A percentile compares a stretch with the other conserved stretches of the same genome.
Conservation (phyloP, 2,888 invertebrate species). For the Nipponacmea schrenckii region DNA sequence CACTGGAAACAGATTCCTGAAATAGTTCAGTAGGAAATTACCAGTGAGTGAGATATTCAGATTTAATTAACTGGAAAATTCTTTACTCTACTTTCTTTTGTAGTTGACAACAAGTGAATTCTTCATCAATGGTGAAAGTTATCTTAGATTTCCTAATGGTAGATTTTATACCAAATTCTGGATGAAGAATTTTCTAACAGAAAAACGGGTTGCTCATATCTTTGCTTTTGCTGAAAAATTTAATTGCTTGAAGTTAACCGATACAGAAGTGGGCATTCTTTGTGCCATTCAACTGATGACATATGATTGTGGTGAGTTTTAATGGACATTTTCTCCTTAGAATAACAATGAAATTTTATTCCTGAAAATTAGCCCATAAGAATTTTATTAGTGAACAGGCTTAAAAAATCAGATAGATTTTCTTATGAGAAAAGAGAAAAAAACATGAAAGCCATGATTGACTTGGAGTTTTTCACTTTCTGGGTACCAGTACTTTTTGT, state of each 20-base stretch:
- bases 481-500: no score
- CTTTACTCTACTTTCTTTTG: slow-evolving; percentile 12
- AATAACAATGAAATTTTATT: no score
- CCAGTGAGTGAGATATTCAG: no score
- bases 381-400: no score
- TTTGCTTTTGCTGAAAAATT: slow-evolving; percentile 49
- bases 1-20: no score
- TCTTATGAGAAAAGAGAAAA: no score
- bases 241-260: slow-evolving; percentile 46
- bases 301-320: slow-evolving; percentile 31
- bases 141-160: slow-evolving; percentile 43
- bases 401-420: no score
- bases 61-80: no score
- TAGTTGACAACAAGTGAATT: slow-evolving; percentile 53
- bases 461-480: no score
- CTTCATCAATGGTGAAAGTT: slow-evolving; percentile 46
- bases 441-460: no score
- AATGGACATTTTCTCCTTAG: not conserved
- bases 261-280: slow-evolving; percentile 49
- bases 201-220: slow-evolving; percentile 44
- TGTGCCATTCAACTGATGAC: slow-evolving; percentile 50
- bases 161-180: slow-evolving; percentile 47
- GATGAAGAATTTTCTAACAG: slow-evolving; percentile 54
- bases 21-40: no score
- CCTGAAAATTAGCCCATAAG: no score